These are phyloP conservation scores for Formica aserva DNA, from an alignment of 2,888 invertebrate species.

Conservation along the genomic window DNA sequence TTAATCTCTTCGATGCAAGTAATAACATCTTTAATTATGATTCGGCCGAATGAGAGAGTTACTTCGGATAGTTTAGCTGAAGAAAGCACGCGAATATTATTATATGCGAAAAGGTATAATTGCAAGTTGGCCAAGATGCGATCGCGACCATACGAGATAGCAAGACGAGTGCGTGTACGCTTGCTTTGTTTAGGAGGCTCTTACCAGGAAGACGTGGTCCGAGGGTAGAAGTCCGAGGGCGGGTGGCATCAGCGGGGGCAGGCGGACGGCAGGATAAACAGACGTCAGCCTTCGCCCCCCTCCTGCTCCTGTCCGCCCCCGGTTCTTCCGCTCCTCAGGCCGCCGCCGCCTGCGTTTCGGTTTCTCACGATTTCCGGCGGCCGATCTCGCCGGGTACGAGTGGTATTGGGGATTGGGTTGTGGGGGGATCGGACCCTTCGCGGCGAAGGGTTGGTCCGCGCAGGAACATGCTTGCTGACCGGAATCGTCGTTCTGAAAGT, in stretches of 20 bases:
- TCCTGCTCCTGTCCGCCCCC: slow-evolving; percentile 85
- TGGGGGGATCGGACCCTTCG: slow-evolving; percentile 72
- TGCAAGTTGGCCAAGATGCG: neutral
- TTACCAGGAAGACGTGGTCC: slow-evolving; percentile 86
- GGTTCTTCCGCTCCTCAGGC: slow-evolving; percentile 85
- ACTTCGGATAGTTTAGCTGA: neutral
- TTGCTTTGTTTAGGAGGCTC: slow-evolving; percentile 67
- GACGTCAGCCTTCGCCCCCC: slow-evolving; percentile 85
- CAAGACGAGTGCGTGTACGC: slow-evolving; percentile 21
- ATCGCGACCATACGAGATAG: slow-evolving; percentile 3
- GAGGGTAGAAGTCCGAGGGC: slow-evolving; percentile 86
- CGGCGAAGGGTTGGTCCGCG: slow-evolving; percentile 79
- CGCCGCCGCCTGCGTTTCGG: slow-evolving; percentile 85
- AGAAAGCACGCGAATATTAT: neutral
- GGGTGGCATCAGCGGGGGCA: slow-evolving; percentile 89
- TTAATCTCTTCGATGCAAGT: neutral
- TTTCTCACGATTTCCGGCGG: slow-evolving; percentile 78
- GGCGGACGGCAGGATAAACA: slow-evolving; percentile 86
- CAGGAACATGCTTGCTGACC: slow-evolving; percentile 81
- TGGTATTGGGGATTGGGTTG: slow-evolving; percentile 75
- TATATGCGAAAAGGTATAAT: neutral
- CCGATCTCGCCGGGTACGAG: slow-evolving; percentile 70
- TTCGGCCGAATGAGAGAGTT: neutral
- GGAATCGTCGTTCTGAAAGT: slow-evolving; percentile 83
- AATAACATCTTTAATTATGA: neutral